These are phyloP conservation scores for Mallotus villosus DNA, from an alignment of 2,797 vertebrate genomes.

Conservation along the genomic window DNA sequence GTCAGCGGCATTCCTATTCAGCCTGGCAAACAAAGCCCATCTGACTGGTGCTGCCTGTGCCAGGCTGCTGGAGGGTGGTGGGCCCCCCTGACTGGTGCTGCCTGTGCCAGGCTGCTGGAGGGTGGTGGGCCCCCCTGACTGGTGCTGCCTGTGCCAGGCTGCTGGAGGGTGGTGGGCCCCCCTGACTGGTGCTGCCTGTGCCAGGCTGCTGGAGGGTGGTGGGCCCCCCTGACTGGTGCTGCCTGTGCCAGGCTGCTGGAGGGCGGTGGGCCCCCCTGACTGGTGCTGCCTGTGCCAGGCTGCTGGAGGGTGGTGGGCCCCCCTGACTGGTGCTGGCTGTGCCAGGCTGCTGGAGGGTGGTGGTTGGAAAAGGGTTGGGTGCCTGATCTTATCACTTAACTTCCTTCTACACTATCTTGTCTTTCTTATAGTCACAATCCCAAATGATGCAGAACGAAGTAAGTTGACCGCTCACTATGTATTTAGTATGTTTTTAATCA, in stretches of 20 bases:
- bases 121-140: constrained; percentile 60
- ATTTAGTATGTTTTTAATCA: not conserved
- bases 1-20: constrained; percentile 60
- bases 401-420: constrained; percentile 23
- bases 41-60: constrained; percentile 63
- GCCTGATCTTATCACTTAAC: constrained; percentile 7
- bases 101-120: constrained; percentile 58
- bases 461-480: constrained; percentile 54
- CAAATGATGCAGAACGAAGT: constrained; percentile 87
- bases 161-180: constrained; percentile 56
- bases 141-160: constrained; percentile 61
- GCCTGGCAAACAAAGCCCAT: constrained; percentile 68
- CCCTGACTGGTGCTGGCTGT: constrained; percentile 66
- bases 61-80: constrained; percentile 57
- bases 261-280: constrained; percentile 59
- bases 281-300: constrained; percentile 61
- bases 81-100: constrained; percentile 64
- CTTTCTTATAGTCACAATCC: constrained; percentile 84
- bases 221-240: constrained; percentile 62
- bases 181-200: constrained; percentile 65
- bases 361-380: constrained; percentile 39
- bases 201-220: constrained; percentile 57
- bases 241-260: constrained; percentile 59
- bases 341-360: constrained; percentile 54
- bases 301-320: constrained; percentile 56